phyloP scores from a whole-genome alignment of 2,113 vertebrate species.

The Pogonocichla stellata region DNA sequence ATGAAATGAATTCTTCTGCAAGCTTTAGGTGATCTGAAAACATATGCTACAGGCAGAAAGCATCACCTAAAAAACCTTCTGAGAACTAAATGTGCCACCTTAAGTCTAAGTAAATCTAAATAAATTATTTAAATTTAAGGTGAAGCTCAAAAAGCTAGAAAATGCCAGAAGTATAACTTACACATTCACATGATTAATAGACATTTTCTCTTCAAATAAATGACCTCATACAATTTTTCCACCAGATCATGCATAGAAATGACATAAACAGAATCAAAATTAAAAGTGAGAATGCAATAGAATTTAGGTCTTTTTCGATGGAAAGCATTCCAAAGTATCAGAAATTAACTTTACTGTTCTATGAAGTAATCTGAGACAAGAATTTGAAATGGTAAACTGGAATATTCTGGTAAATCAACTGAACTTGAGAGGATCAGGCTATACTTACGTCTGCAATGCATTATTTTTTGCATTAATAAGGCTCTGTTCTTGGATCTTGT shows the following conservation, averaged over 20 bases:
- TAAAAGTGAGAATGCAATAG: neutral
- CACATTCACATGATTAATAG: neutral
- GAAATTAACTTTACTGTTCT: neutral
- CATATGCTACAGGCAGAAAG: neutral
- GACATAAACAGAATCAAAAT: neutral
- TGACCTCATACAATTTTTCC: neutral
- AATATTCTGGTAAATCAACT: neutral
- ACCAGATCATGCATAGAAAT: neutral
- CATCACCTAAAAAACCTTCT: neutral
- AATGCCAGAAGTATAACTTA: neutral
- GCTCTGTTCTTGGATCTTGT: constrained; percentile 86
- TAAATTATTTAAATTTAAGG: neutral
- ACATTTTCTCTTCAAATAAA: neutral
- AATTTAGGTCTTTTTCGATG: neutral
- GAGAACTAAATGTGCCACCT: neutral
- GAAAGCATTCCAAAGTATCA: neutral
- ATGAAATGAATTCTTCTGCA: neutral
- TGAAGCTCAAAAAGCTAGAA: neutral
- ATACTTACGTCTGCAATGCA: constrained; percentile 94
- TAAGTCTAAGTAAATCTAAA: neutral
- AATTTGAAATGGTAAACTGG: neutral
- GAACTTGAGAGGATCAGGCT: neutral
- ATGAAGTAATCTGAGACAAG: neutral
- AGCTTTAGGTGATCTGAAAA: neutral
- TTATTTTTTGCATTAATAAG: constrained; percentile 90